These are phyloP conservation scores for Megathymus violae DNA, from an alignment of 1,140 invertebrate species.

Conservation along the genomic window DNA sequence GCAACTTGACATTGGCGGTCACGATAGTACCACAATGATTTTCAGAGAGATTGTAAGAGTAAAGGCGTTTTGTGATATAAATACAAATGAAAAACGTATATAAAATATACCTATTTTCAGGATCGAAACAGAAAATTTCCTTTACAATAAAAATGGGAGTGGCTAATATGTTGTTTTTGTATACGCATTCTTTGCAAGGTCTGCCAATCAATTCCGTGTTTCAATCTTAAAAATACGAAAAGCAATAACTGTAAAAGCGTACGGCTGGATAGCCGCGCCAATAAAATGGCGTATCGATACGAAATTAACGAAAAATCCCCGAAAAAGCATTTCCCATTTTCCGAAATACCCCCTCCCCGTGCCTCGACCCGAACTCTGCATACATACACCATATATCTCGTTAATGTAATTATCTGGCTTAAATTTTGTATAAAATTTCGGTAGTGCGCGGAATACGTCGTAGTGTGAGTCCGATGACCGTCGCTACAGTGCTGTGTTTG, in stretches of 20 bases:
- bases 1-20: too few species aligned
- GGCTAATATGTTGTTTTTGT: background rate
- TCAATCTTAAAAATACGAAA: constrained; percentile 37
- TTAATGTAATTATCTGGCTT: constrained; percentile 76
- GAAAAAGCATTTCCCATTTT: constrained; percentile 55
- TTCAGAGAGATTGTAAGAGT: too few species aligned
- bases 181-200: too few species aligned
- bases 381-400: constrained; percentile 47
- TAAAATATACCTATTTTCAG: too few species aligned
- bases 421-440: constrained; percentile 73
- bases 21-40: too few species aligned
- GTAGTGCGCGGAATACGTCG: constrained; percentile 41
- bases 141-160: background rate
- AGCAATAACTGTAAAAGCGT: constrained; percentile 41
- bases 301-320: constrained; percentile 46
- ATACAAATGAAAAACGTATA: too few species aligned
- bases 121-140: too few species aligned
- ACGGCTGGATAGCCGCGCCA: constrained; percentile 38
- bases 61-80: too few species aligned
- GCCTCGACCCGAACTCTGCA: constrained; percentile 33
- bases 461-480: constrained; percentile 39
- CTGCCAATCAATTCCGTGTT: constrained; percentile 1
- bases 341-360: constrained; percentile 38
- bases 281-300: constrained; percentile 49
- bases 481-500: constrained; percentile 34